Evolutionary conservation across 2,888 invertebrate species (phyloP), one percentile per base, ranked within the genome.

Genomic region (Nomada goodeniana): DNA sequence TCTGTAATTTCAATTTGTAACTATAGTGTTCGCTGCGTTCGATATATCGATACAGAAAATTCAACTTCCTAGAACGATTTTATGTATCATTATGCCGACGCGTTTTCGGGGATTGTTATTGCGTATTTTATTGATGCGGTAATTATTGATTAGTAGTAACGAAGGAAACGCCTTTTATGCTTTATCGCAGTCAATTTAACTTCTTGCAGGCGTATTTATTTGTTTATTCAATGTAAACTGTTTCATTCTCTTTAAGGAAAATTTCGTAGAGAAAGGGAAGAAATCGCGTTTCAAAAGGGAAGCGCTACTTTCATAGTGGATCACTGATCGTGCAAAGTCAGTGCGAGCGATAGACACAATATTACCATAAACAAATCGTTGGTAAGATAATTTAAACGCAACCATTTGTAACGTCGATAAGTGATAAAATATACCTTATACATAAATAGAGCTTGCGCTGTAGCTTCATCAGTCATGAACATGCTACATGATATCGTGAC

Each of bases 401-500:
- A 84, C 78, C 82, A 82, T 87, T 86, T 86, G 76, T 84, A 83
- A 86, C 57, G 63, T 55, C 80, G 78, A 87, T 89, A 87, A 89
- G 83, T 85, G 84, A 81, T 72, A 89, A 90, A 90, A 90, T 90
- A 86, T 91, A 91, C 87, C 89, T 91, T 92, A 93, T 92, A 92
- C 88, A 85, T 83, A 87, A 81, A 91, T 92, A 93, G 92, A 92
- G 92, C 92, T 92, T 92, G 91, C 91, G 92, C 92, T 90, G 90
- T 93, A 93, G 93, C 93, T 93, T 93, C 89, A 89, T 90, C 88
- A 90, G 92, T 92, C 93, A 92, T 92, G 92, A 91, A 89, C 82
- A 90, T 86, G 90, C 90, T 92, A 91, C 86, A 90, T 91, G 90
- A 90, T 91, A 90, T 92, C 93, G 92, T 93, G 93, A 92, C 92